Percentiles rank a stretch among this genome's conserved stretches.
These are phyloP conservation scores for Otolemur garnettii DNA, from an alignment of 2,113 vertebrate genomes.

Conservation along the genomic window DNA sequence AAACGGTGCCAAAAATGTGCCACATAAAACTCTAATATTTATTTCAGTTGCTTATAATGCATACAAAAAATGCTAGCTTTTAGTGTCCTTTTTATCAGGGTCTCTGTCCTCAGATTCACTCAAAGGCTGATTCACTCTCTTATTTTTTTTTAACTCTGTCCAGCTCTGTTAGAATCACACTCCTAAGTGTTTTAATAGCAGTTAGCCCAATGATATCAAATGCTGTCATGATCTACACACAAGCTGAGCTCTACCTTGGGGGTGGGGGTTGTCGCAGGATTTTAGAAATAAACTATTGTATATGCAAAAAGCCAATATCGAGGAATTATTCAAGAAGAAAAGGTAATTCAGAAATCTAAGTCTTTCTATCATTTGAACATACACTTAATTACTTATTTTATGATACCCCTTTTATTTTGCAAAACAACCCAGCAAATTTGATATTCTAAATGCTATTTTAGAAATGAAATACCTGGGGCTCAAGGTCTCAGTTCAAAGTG, in stretches of 20 bases:
- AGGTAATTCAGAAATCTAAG: neutral
- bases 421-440: neutral
- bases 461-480: neutral
- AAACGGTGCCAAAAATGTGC: slow-evolving; percentile 76
- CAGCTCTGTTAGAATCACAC: neutral
- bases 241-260: neutral
- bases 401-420: neutral
- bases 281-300: neutral
- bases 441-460: neutral
- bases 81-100: slow-evolving; percentile 35
- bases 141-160: neutral
- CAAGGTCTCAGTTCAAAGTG: neutral
- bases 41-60: slow-evolving; percentile 64
- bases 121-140: slow-evolving; percentile 15
- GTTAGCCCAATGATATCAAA: neutral
- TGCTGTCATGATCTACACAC: neutral
- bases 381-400: neutral
- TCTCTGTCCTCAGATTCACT: slow-evolving; percentile 48
- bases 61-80: slow-evolving; percentile 49
- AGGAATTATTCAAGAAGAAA: neutral
- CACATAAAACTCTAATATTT: slow-evolving; percentile 68
- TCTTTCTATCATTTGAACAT: neutral
- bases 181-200: neutral
- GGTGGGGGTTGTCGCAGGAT: neutral
- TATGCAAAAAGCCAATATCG: neutral